phyloP scores from a whole-genome alignment of 2,113 vertebrate genomes.

The Opisthocomus hoazin region DNA sequence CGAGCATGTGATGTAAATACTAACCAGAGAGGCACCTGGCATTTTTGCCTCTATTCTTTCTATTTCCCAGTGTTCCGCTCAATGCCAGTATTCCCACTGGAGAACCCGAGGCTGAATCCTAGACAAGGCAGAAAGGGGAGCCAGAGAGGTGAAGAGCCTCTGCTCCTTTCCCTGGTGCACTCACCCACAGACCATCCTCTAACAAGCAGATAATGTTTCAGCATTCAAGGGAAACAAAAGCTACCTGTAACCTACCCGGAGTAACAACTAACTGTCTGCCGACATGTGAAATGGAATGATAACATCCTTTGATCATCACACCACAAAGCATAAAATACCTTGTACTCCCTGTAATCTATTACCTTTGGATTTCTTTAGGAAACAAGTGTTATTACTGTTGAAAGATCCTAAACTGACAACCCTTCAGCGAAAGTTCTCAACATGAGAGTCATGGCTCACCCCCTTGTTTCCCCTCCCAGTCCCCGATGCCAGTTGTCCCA shows the following conservation, averaged over 20 bases:
- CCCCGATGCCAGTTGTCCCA: background rate
- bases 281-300: background rate
- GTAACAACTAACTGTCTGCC: constrained; percentile 10
- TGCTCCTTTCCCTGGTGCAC: background rate
- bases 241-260: background rate
- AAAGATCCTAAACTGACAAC: constrained; percentile 7
- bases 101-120: background rate
- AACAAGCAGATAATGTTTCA: background rate
- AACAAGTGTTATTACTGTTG: constrained; percentile 10
- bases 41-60: background rate
- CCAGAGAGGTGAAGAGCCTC: background rate
- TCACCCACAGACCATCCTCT: background rate
- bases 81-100: background rate
- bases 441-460: background rate
- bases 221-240: background rate
- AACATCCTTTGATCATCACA: constrained; percentile 53
- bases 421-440: constrained; percentile 10
- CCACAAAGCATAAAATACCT: constrained; percentile 13
- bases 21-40: background rate
- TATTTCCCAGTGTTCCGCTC: background rate
- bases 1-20: background rate
- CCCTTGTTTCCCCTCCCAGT: background rate
- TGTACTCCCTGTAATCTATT: constrained; percentile 24
- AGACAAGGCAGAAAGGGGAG: background rate
- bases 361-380: constrained; percentile 5